Conservation (phyloP, 2,888 invertebrate genomes). For the Synanthedon vespiformis region DNA sequence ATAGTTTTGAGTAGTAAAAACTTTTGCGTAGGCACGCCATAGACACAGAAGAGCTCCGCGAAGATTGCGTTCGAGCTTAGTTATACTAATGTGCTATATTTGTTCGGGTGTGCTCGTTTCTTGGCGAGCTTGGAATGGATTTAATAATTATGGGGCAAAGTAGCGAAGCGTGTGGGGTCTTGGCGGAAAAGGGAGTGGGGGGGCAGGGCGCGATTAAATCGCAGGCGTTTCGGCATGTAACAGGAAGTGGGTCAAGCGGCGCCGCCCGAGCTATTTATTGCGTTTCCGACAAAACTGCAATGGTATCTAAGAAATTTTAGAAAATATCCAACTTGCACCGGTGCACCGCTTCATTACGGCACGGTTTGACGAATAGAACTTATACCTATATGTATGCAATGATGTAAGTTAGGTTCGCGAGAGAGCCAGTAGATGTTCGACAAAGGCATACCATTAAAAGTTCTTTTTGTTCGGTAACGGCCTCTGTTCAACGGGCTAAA, state of each 20-base stretch:
- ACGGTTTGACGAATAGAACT: neutral
- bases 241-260: slow-evolving; percentile 68
- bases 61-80: no score
- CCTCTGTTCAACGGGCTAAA: slow-evolving; percentile 42
- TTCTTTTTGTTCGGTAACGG: slow-evolving; percentile 58
- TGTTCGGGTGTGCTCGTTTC: slow-evolving; percentile 40
- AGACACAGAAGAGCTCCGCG: neutral
- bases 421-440: slow-evolving; percentile 8
- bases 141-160: slow-evolving; percentile 62
- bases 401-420: slow-evolving; percentile 10
- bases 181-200: slow-evolving; percentile 51
- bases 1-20: neutral
- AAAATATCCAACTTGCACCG: slow-evolving; percentile 13
- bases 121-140: slow-evolving; percentile 50
- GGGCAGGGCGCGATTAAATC: slow-evolving; percentile 60
- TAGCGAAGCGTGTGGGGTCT: slow-evolving; percentile 57
- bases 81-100: slow-evolving; percentile 7
- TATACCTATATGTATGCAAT: neutral
- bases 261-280: slow-evolving; percentile 63
- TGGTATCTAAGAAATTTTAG: slow-evolving; percentile 31
- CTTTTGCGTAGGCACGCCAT: neutral
- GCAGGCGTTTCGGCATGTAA: slow-evolving; percentile 65
- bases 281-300: slow-evolving; percentile 61
- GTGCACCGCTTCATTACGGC: neutral
- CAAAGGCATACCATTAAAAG: slow-evolving; percentile 43